Percentiles rank a stretch among this genome's conserved stretches.
Evolutionary conservation across 53 echinoderm and acorn worm species (phyloP).

Genomic region (Zoroaster sp.): DNA sequence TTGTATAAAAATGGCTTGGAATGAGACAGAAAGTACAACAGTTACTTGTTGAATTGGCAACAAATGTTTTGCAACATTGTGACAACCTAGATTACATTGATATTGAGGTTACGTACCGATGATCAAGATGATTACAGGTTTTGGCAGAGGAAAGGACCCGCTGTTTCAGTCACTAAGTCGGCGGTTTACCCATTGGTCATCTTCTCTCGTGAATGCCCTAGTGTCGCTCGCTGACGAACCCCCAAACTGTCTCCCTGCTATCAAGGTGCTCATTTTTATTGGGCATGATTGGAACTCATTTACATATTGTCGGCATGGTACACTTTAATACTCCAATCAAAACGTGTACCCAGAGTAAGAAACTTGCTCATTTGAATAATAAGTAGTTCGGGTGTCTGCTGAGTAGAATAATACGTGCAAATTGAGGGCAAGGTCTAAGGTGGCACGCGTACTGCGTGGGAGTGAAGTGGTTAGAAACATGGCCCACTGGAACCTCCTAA

Average conservation of each 20-base stretch:
- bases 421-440: neutral
- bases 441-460: neutral
- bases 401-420: neutral
- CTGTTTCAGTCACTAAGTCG: no score
- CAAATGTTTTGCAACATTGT: no score
- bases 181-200: no score
- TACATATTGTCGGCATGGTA: constrained; percentile 8
- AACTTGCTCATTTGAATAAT: neutral
- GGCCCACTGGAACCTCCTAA: no score
- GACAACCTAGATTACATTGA: no score
- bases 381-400: neutral
- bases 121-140: no score
- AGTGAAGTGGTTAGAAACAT: neutral
- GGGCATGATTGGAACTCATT: neutral
- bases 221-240: neutral
- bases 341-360: neutral
- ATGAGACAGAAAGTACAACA: no score
- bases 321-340: neutral
- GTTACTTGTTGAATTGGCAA: no score
- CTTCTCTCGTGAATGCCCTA: neutral
- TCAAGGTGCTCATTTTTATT: constrained; percentile 10
- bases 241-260: neutral
- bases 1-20: no score
- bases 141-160: no score
- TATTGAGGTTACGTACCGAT: no score